These are phyloP conservation scores for Synergus umbraculus DNA, from an alignment of 2,888 invertebrate species.

Conservation along the genomic window DNA sequence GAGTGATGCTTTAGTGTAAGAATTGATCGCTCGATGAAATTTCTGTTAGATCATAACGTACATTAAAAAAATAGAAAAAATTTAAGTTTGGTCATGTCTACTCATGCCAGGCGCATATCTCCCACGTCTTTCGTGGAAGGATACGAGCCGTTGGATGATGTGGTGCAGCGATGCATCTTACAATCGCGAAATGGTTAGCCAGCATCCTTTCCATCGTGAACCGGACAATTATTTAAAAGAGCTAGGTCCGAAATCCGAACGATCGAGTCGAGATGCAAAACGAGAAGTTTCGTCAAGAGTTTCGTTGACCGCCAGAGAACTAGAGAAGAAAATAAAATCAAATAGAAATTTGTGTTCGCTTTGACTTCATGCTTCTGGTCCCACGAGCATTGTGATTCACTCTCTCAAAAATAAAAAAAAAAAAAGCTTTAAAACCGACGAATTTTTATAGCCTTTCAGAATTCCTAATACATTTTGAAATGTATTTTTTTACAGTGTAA, in stretches of 20 bases:
- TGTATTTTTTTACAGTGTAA: too few species aligned
- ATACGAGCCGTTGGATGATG: constrained; percentile 52
- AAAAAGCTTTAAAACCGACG: not conserved
- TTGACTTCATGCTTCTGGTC: constrained; percentile 10
- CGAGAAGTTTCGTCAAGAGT: not conserved
- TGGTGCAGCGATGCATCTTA: constrained; percentile 58
- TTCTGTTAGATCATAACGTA: not conserved
- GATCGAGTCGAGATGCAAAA: constrained; percentile 34
- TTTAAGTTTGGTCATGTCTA: not conserved
- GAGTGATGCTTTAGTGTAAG: too few species aligned
- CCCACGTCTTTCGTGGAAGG: constrained; percentile 55
- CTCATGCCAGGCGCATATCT: not conserved
- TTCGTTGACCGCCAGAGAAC: not conserved
- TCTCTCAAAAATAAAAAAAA: not conserved
- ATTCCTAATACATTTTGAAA: too few species aligned
- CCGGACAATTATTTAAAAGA: constrained; percentile 70
- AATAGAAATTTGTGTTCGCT: constrained; percentile 12
- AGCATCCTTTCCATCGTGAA: constrained; percentile 56
- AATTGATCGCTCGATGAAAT: not conserved
- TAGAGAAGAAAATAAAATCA: constrained; percentile 3
- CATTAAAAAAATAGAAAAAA: not conserved
- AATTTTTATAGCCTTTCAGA: not conserved
- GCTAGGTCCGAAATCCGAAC: constrained; percentile 64
- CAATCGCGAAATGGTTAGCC: constrained; percentile 57
- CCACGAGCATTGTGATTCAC: not conserved